Base-by-base conservation (phyloP, 2,888 invertebrate species). In the Hyposoter dolosus region DNA sequence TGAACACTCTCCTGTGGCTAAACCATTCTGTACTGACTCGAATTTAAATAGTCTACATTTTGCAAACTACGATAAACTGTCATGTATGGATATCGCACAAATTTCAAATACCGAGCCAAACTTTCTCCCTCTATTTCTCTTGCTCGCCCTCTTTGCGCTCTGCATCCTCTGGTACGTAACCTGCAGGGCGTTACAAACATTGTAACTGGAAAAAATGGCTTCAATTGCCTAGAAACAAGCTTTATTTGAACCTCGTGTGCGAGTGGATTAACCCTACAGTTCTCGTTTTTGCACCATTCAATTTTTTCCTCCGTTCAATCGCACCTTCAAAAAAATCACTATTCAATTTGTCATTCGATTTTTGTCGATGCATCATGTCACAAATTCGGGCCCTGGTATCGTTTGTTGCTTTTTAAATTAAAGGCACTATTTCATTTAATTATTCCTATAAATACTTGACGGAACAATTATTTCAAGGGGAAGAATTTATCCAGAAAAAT, bases 21-120 rank as follows among this genome's bases (percentile, higher is more conserved):
- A 35, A 56, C 32, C 40, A 32, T 23, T 43, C 65, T 63, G 32
- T 63, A 60, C 78, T 69, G 75, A 63, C 77, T 68, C 79, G 63
- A 79, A 86, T 79, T 88, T 87, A 87, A 85, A 88, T 85, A 81
- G 76, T 74, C 45, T 19, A 50, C 19, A 45, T 32, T 81, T 83
- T 77, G 72, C 66, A 60, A 66, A 47, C 56, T 35, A 71, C 53
- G 63, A 47, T 19, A 60, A 60, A 60, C 28, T 60, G 15, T 28
- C 5, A 15, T 60, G 15, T 28, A 15, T 45, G 32, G 56, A 35
- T 35, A 65, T 47, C 32, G 65, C 32, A 71, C 23, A 63, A 47
- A 47, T 43, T 47, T 35, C 43, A 78, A 72, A 43, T 60, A 69
- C 63, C 63, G 17, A 60, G 32, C 40, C 17, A 47, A 71, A 50